Evolutionary conservation across 2,113 vertebrate species (phyloP), one percentile per base, ranked within the genome.

Genomic region (Semicossyphus pulcher): DNA sequence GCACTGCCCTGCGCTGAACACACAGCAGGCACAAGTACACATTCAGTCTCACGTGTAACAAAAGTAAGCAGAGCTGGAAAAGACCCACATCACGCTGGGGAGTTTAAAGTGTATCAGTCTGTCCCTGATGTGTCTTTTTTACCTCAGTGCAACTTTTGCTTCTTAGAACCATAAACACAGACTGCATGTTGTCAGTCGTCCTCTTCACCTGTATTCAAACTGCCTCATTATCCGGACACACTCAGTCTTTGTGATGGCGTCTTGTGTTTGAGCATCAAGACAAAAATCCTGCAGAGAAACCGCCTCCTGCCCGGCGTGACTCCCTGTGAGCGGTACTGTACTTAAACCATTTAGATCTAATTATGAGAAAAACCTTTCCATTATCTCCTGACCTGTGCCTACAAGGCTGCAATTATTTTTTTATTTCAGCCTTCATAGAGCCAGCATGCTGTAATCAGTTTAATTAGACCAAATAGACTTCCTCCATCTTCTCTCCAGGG

Each of bases 381-480:
- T 91, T 88, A 89, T 90, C 39, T 69, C 18, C 48, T 89, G 88
- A 91, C 86, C 89, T 86, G 71, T 62, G 72, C 61, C 51, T 41
- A 81, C 81, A 57, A 84, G 76, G 48, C 54, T 76, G 59, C 68
- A 80, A 82, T 80, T 81, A 78, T 88, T 88, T 80, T 69, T 81
- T 83, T 81, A 1, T 57, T 78, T 79, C 60, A 62, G 60, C 52
- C 72, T 71, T 36, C 29, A 56, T 36, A 70, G 20, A 69, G 72
- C 28, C 59, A 77, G 49, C 57, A 51, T 45, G 62, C 42, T 51
- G 74, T 82, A 84, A 87, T 90, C 36, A 60, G 67, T 83, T 90
- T 84, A 83, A 93, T 90, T 86, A 83, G 77, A 83, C 60, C 34
- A 74, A 80, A 91, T 71, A 89, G 62, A 76, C 71, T 73, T 73